phyloP scores from a whole-genome alignment of 1,140 invertebrate species.

The Pseudobourletiella spinata region DNA sequence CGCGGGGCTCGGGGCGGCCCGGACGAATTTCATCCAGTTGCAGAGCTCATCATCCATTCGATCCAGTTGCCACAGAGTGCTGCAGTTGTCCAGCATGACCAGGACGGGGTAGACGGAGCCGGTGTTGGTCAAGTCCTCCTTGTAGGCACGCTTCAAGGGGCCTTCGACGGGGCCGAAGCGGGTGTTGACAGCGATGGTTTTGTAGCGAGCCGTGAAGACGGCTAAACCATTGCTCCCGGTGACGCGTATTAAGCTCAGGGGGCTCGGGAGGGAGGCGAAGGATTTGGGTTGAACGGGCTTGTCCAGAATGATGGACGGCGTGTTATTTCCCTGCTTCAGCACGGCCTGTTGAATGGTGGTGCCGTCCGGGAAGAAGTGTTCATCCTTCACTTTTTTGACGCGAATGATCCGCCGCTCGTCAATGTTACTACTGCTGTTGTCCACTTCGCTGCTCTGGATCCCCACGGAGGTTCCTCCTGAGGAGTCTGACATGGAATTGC shows the following conservation, averaged over 20 bases:
- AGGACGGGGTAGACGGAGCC: slow-evolving; percentile 30
- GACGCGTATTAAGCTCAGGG: slow-evolving; percentile 16
- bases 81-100: slow-evolving; percentile 24
- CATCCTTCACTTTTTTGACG: slow-evolving; percentile 27
- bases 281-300: slow-evolving; percentile 31
- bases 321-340: too few species aligned
- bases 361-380: too few species aligned
- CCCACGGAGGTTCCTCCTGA: neutral
- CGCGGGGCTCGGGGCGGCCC: slow-evolving; percentile 16
- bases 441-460: neutral
- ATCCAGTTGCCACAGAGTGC: slow-evolving; percentile 29
- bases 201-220: slow-evolving; percentile 24
- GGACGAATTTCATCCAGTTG: slow-evolving; percentile 36
- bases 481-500: neutral
- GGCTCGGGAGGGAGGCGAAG: slow-evolving; percentile 25
- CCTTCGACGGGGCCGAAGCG: slow-evolving; percentile 34
- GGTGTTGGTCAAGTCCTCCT: slow-evolving; percentile 22
- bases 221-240: slow-evolving; percentile 10
- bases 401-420: slow-evolving; percentile 33
- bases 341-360: too few species aligned
- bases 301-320: slow-evolving; percentile 24
- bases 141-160: slow-evolving; percentile 22
- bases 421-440: slow-evolving; percentile 3
- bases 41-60: slow-evolving; percentile 29
- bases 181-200: slow-evolving; percentile 18